Evolutionary conservation across 92 coral and sea anemone genomes (phyloP).

Genomic region (Montipora capitata): DNA sequence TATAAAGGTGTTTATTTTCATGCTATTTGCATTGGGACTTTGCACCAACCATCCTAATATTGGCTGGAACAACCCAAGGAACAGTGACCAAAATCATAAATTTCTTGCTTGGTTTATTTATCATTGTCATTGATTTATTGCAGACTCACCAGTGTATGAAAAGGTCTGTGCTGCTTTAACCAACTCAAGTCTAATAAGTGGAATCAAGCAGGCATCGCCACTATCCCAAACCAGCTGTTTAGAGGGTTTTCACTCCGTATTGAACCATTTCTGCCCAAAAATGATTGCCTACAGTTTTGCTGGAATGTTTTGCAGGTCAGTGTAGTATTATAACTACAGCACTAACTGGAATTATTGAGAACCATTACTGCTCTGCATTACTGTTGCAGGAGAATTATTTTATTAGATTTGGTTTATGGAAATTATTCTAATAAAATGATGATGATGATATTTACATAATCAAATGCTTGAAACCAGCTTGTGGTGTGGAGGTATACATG

Average conservation of each 20-base stretch:
- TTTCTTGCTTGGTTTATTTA: neutral
- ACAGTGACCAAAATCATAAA: neutral
- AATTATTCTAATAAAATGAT: too few species aligned
- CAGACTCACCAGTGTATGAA: slow-evolving; percentile 66
- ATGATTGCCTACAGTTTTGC: slow-evolving; percentile 55
- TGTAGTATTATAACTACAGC: too few species aligned
- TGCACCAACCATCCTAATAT: neutral
- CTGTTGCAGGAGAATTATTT: too few species aligned
- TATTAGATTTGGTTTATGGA: too few species aligned
- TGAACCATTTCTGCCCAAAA: slow-evolving; percentile 58
- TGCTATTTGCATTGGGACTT: neutral
- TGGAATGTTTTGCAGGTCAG: slow-evolving; percentile 62
- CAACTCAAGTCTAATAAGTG: slow-evolving; percentile 38
- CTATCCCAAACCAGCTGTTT: slow-evolving; percentile 57
- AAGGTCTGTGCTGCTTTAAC: slow-evolving; percentile 63
- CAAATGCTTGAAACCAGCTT: too few species aligned
- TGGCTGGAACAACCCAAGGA: neutral
- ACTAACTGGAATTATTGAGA: too few species aligned
- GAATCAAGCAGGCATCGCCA: slow-evolving; percentile 68
- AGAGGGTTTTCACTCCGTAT: slow-evolving; percentile 52
- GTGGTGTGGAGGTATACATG: neutral
- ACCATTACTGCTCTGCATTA: too few species aligned
- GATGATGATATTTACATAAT: too few species aligned
- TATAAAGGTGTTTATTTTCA: too few species aligned
- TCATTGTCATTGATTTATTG: neutral